Evolutionary conservation across 53 echinoderm and acorn worm species (phyloP).

Genomic region (Astropecten irregularis): DNA sequence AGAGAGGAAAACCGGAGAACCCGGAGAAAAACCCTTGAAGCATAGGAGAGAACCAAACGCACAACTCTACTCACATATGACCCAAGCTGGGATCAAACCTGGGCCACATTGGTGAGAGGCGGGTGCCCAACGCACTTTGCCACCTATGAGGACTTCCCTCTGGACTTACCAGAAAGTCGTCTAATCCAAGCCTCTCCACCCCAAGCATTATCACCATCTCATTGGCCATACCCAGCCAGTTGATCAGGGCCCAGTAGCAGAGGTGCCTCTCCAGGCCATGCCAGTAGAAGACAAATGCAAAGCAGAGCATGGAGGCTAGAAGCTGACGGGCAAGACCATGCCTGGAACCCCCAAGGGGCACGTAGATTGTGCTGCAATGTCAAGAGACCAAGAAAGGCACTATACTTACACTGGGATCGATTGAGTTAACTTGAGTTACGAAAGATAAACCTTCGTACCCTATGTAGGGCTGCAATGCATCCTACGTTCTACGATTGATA

Average conservation of each 20-base stretch:
- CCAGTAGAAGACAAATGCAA: slow-evolving; percentile 74
- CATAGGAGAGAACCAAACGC: no score
- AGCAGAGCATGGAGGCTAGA: slow-evolving; percentile 57
- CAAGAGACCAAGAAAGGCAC: neutral
- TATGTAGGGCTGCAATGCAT: no score
- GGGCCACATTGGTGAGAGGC: no score
- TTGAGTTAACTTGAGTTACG: no score
- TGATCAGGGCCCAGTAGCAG: slow-evolving; percentile 78
- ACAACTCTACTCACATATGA: no score
- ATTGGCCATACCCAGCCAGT: slow-evolving; percentile 76
- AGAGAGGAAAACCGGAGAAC: no score
- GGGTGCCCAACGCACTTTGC: no score
- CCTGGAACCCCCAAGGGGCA: slow-evolving; percentile 65
- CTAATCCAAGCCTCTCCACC: slow-evolving; percentile 2
- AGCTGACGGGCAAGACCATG: slow-evolving; percentile 36
- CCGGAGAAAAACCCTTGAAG: no score
- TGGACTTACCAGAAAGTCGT: slow-evolving; percentile 54
- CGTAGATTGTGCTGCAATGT: slow-evolving; percentile 55
- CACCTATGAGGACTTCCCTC: no score
- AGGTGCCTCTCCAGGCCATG: slow-evolving; percentile 77
- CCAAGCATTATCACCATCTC: slow-evolving; percentile 61
- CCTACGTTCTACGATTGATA: no score
- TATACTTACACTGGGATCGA: neutral
- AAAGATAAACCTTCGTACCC: no score
- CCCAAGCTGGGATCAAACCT: no score